Conservation (phyloP, 2,888 invertebrate genomes). For the Heliconius ismenius region DNA sequence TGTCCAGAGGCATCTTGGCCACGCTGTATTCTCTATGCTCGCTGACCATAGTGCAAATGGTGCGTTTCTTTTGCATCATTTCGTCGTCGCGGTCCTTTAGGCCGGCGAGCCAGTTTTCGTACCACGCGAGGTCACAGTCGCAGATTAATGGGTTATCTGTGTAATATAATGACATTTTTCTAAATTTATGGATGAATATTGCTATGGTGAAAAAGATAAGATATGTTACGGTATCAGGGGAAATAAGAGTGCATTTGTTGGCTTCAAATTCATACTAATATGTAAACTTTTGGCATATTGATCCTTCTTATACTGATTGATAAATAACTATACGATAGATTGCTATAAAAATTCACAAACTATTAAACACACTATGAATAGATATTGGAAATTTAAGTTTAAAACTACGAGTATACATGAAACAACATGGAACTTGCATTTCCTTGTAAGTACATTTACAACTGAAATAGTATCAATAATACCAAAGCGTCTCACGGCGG, state of each 20-base stretch:
- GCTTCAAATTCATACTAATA: too few relatives aligned
- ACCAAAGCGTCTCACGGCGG: neutral
- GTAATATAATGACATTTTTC: neutral
- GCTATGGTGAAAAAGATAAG: neutral
- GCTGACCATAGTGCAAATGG: conserved; percentile 89
- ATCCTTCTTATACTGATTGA: neutral
- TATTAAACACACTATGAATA: neutral
- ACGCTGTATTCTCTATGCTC: conserved; percentile 92
- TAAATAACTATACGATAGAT: neutral
- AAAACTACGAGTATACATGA: neutral
- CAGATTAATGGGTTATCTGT: conserved; percentile 94
- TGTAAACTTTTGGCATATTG: too few relatives aligned
- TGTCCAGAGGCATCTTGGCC: conserved; percentile 90
- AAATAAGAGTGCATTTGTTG: too few relatives aligned
- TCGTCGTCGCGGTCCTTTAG: conserved; percentile 92
- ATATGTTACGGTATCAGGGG: neutral
- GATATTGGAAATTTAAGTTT: neutral
- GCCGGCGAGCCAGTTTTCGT: conserved; percentile 89
- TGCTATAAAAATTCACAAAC: neutral
- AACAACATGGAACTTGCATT: neutral
- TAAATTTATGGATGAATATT: neutral
- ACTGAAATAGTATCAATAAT: conserved; percentile 10
- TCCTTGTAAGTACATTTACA: neutral
- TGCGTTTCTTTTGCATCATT: conserved; percentile 93
- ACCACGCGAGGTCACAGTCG: conserved; percentile 94